Conservation (phyloP, 1,140 invertebrate genomes). For the Drosophila lini region DNA sequence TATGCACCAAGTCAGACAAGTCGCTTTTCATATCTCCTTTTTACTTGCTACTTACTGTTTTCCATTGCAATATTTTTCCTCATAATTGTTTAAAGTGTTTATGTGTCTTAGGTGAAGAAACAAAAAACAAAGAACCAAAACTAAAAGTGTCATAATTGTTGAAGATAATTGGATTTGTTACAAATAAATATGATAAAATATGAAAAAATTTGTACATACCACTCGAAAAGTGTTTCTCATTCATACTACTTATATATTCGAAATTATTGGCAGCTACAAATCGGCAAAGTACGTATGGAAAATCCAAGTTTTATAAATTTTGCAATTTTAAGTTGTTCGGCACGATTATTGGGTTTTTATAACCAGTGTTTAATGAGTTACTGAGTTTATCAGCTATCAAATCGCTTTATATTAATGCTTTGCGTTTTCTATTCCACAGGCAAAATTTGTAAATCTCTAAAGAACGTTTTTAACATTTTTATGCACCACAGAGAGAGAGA, state of each 20-base stretch:
- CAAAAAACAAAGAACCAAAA: constrained; percentile 35
- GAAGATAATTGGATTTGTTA: constrained; percentile 63
- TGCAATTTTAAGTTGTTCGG: constrained; percentile 49
- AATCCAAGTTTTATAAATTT: constrained; percentile 28
- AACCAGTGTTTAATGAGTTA: constrained; percentile 24
- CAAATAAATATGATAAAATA: constrained; percentile 56
- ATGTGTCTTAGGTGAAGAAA: constrained; percentile 50
- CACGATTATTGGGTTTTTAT: constrained; percentile 48
- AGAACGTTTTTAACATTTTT: constrained; percentile 63
- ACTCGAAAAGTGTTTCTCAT: constrained; percentile 27
- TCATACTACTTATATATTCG: constrained; percentile 18
- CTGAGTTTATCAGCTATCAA: too few species aligned
- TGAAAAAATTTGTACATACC: constrained; percentile 59
- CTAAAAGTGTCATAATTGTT: constrained; percentile 71
- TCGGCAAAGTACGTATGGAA: constrained; percentile 69
- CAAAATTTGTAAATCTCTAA: constrained; percentile 72
- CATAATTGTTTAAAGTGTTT: constrained; percentile 53
- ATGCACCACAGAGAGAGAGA: constrained; percentile 52
- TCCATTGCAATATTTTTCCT: constrained; percentile 33
- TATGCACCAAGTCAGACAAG: constrained; percentile 28
- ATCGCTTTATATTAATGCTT: constrained; percentile 36
- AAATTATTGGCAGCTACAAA: constrained; percentile 66
- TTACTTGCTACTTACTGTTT: constrained; percentile 36
- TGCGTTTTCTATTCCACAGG: constrained; percentile 66
- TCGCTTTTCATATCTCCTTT: constrained; percentile 31